Percentiles rank a stretch among this genome's conserved stretches.
These are phyloP conservation scores for Sycophaga agraensis DNA, from an alignment of 1,140 invertebrate genomes.

Conservation along the genomic window DNA sequence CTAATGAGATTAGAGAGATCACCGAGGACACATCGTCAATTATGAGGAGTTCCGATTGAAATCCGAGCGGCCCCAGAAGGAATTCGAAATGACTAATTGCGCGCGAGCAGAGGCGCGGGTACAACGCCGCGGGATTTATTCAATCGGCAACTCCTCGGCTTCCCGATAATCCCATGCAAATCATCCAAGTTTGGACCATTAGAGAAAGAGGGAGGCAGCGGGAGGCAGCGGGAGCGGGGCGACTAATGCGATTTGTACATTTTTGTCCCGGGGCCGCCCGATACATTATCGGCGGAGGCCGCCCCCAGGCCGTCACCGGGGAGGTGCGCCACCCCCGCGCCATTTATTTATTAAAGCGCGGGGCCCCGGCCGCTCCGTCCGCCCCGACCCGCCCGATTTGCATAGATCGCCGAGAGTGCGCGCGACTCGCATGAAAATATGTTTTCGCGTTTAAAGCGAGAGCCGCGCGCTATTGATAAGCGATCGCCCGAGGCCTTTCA, in stretches of 20 bases:
- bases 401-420: no score
- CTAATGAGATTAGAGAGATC: no score
- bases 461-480: no score
- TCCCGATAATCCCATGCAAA: slow-evolving; percentile 49
- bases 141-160: slow-evolving; percentile 10
- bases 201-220: slow-evolving; percentile 25
- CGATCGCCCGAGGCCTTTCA: no score
- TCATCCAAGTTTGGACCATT: slow-evolving; percentile 48
- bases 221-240: neutral
- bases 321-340: slow-evolving; percentile 27
- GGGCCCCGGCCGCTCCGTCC: no score
- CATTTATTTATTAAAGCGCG: slow-evolving; percentile 45
- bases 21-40: no score
- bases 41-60: no score
- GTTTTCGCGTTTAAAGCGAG: no score
- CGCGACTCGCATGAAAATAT: no score
- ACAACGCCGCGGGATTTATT: neutral
- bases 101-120: neutral
- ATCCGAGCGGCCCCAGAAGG: no score
- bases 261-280: slow-evolving; percentile 25
- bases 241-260: slow-evolving; percentile 43
- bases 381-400: no score
- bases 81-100: slow-evolving; percentile 20
- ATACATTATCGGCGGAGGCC: slow-evolving; percentile 44
- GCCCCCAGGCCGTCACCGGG: slow-evolving; percentile 23